Conservation (phyloP, 2,888 invertebrate genomes). For the Aplocera efformata region DNA sequence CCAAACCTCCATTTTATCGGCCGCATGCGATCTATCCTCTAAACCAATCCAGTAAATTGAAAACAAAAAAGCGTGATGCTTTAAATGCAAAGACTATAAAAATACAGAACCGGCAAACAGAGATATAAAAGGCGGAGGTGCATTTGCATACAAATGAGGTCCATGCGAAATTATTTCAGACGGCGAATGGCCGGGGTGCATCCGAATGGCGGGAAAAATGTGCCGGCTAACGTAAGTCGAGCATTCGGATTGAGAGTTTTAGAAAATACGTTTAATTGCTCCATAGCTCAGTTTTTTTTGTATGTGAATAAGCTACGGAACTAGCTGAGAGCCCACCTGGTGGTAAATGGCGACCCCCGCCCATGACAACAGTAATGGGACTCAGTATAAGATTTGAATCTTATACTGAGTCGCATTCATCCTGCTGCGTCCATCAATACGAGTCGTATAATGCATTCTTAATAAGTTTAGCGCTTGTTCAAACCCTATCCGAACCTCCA, state of each 20-base stretch:
- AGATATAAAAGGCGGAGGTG: conserved; percentile 61
- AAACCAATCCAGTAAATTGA: conserved; percentile 22
- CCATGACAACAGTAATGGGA: too few species aligned
- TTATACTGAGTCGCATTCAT: too few species aligned
- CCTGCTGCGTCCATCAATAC: background rate
- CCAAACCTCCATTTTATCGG: too few species aligned
- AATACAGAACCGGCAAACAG: conserved; percentile 61
- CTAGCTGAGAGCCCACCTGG: too few species aligned
- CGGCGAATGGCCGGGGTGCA: conserved; percentile 35
- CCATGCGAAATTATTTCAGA: conserved; percentile 55
- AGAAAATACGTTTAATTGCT: background rate
- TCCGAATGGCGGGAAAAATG: conserved; percentile 40
- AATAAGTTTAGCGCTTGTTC: background rate
- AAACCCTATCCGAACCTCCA: background rate
- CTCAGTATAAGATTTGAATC: too few species aligned
- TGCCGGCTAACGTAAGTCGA: conserved; percentile 21
- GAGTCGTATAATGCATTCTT: conserved; percentile 10
- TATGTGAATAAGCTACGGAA: too few species aligned
- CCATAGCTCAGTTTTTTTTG: too few species aligned
- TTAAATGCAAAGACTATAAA: conserved; percentile 47
- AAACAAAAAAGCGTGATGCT: conserved; percentile 23
- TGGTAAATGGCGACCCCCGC: too few species aligned
- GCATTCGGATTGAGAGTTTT: conserved; percentile 14
- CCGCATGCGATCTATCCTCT: background rate
- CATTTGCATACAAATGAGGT: conserved; percentile 74